A percentile compares a stretch with the other conserved stretches of the same genome.
phyloP scores from a whole-genome alignment of 2,888 invertebrate species.

The Protophormia terraenovae region DNA sequence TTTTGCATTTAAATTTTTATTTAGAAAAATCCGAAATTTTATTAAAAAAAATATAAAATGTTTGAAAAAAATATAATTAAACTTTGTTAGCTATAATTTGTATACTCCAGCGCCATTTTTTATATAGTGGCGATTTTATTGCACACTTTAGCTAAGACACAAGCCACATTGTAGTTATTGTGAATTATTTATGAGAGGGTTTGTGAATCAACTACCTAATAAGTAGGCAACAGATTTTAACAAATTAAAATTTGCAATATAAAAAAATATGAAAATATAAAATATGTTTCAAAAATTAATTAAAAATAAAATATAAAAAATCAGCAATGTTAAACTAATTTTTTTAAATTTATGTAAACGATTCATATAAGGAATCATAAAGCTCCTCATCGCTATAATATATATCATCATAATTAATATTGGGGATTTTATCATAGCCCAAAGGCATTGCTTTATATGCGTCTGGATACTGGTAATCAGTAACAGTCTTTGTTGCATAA shows the following conservation, averaged over 20 bases:
- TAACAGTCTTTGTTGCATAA: not conserved
- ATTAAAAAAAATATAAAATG: too few relatives aligned
- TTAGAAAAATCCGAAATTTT: too few relatives aligned
- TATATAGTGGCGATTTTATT: not conserved
- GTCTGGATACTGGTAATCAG: not conserved
- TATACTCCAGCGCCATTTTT: not conserved
- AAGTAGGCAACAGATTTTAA: conserved; percentile 10
- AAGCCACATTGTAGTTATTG: not conserved
- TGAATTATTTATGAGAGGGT: not conserved
- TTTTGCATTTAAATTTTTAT: too few relatives aligned
- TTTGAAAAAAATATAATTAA: too few relatives aligned
- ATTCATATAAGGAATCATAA: not conserved
- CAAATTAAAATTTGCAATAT: not conserved
- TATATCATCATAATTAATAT: not conserved
- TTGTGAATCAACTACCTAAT: not conserved
- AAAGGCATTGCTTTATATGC: not conserved
- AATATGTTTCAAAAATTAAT: not conserved
- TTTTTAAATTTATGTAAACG: not conserved
- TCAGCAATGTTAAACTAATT: not conserved
- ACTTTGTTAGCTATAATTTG: not conserved
- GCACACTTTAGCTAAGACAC: not conserved
- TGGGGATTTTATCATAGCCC: not conserved
- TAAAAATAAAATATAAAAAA: not conserved
- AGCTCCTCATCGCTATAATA: not conserved
- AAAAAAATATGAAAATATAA: not conserved